Evolutionary conservation across 2,888 invertebrate genomes (phyloP).

Genomic region (Cantharis rustica): DNA sequence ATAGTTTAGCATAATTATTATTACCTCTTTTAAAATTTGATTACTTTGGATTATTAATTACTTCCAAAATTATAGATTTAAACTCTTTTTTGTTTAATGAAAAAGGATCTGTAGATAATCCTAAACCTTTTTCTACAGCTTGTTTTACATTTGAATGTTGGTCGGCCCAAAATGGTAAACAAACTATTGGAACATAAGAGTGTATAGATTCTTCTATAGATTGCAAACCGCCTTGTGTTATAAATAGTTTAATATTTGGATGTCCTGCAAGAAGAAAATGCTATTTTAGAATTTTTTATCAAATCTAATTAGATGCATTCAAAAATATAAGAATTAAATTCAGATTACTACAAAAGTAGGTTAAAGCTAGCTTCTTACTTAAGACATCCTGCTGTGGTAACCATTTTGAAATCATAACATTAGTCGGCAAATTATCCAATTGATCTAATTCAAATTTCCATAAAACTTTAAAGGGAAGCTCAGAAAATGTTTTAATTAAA

Average conservation of each 20-base stretch:
- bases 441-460: constrained; percentile 55
- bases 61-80: neutral
- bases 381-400: constrained; percentile 54
- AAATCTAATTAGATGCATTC: too few species aligned
- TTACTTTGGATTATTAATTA: neutral
- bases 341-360: too few species aligned
- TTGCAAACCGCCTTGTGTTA: neutral
- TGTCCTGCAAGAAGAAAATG: neutral
- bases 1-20: neutral
- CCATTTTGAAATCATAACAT: constrained; percentile 54
- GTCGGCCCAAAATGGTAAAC: neutral
- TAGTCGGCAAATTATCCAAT: constrained; percentile 45
- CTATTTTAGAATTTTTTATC: neutral
- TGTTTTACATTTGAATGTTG: neutral
- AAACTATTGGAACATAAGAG: neutral
- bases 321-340: too few species aligned
- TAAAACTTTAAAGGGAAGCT: constrained; percentile 54
- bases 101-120: neutral
- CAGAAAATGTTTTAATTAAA: constrained; percentile 48
- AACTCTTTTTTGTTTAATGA: neutral
- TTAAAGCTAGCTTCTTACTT: too few species aligned
- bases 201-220: neutral
- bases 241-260: neutral
- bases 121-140: neutral
- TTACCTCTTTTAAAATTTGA: neutral